Base-by-base conservation (phyloP, 2,888 invertebrate species). In the Chloroclystis v-ata region DNA sequence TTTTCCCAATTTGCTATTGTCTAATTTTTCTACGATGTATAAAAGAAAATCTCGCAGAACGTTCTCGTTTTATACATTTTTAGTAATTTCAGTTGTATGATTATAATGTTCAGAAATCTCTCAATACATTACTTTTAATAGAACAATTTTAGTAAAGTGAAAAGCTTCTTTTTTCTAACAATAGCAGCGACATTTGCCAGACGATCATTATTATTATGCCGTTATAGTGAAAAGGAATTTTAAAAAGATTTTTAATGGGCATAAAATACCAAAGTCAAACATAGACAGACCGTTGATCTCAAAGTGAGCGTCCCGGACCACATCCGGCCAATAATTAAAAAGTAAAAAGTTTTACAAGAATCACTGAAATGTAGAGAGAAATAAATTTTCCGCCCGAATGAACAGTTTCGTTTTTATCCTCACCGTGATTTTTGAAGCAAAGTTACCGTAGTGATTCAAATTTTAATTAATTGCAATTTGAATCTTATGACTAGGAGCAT, bases 291-390 rank as follows among this genome's bases (percentile, higher is more conserved):
- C 72, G 74, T 77, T 75, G 74, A 75, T 77, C 73, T 69, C 61
- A 66, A 74, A 65, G 65, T 63, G 56, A 69, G 65, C 69, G 67
- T 63, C 67, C 63, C 69, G 54, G 65, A 62, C 68, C 69, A 70
- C 76, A 81, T 82, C 82, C 78, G 81, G 75, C 74, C 72, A 82
- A 82, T 82, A 83, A 84, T 83, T 83, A 83, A 82, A 57, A 83
- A 81, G 70, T 82, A 83, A 82, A 57, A 83, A 82, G 20, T 71
- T 81, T 73, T 72, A 73, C 75, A 77, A 78, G 75, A 82, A 68
- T 67, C 75, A 77, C 63, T 72, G 75, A 79, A 77, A 78, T 78
- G 74, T 76, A 70, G 70, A 80, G 73, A 75, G 75, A 81, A 79
- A 82, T 79, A 81, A 79, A 81, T 83, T 81, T 81, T 80, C 78